Conservation (phyloP, 2,113 vertebrate genomes). For the Clarias batrachus region DNA sequence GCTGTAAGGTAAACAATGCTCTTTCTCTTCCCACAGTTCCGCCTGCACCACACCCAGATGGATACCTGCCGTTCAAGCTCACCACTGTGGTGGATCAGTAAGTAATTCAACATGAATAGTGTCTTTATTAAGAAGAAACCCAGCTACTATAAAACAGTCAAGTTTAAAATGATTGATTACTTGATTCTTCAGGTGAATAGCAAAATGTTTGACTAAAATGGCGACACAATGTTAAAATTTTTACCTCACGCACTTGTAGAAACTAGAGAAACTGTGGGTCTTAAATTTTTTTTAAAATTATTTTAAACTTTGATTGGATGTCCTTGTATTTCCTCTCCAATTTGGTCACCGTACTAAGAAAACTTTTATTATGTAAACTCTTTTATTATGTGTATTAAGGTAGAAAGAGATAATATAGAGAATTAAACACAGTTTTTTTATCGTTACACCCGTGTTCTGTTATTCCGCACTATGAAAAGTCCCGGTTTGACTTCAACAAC, state of each 20-base stretch:
- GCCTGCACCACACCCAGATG: slow-evolving; percentile 33
- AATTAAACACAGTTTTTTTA: no score
- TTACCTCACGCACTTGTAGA: neutral
- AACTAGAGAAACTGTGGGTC: neutral
- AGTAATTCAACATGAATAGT: neutral
- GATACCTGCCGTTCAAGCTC: slow-evolving; percentile 53
- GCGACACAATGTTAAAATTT: neutral
- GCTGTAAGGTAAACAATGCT: neutral
- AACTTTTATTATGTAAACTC: no score
- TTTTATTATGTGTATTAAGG: no score
- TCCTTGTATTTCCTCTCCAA: neutral
- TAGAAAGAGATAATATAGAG: no score
- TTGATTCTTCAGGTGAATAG: neutral
- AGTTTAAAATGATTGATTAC: neutral
- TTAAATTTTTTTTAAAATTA: neutral
- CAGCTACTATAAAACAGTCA: neutral
- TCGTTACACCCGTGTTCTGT: no score
- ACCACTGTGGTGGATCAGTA: slow-evolving; percentile 46
- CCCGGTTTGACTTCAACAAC: no score
- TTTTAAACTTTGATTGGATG: neutral
- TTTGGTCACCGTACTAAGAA: neutral
- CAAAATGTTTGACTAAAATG: neutral
- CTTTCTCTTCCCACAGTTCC: slow-evolving; percentile 25
- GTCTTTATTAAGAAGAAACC: neutral
- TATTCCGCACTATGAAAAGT: no score